A percentile compares a stretch with the other conserved stretches of the same genome.
Conservation (phyloP, 2,888 invertebrate genomes). For the Biston stratarius region DNA sequence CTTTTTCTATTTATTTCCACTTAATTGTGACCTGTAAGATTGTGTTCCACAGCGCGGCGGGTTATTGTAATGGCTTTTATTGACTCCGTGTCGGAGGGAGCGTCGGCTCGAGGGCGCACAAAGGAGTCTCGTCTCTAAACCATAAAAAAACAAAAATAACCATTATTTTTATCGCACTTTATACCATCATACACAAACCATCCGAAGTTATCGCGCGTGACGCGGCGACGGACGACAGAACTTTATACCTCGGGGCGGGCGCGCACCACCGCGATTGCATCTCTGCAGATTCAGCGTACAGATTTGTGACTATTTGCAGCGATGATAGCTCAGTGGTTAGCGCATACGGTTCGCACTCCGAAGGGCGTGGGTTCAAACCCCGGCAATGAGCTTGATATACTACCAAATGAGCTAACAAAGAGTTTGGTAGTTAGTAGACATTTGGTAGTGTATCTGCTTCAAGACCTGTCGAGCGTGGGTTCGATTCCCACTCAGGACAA, state of each 20-base stretch:
- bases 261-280: not conserved
- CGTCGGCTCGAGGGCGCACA: not conserved
- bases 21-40: not conserved
- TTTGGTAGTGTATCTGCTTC: no score
- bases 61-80: constrained; percentile 3
- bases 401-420: no score
- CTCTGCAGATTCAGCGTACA: no score
- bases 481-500: no score
- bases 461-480: no score
- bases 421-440: no score
- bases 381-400: no score
- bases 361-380: no score
- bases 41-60: not conserved
- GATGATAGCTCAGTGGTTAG: no score
- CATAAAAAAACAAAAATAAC: constrained; percentile 26
- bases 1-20: not conserved
- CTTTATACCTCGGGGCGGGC: constrained; percentile 20
- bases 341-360: no score
- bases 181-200: constrained; percentile 36
- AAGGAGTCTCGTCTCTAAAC: constrained; percentile 21
- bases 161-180: constrained; percentile 34
- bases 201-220: constrained; percentile 38
- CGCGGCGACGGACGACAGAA: constrained; percentile 24
- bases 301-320: no score
- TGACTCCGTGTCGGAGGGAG: not conserved